Conservation (phyloP, 2,113 vertebrate genomes). For the Otolemur garnettii region DNA sequence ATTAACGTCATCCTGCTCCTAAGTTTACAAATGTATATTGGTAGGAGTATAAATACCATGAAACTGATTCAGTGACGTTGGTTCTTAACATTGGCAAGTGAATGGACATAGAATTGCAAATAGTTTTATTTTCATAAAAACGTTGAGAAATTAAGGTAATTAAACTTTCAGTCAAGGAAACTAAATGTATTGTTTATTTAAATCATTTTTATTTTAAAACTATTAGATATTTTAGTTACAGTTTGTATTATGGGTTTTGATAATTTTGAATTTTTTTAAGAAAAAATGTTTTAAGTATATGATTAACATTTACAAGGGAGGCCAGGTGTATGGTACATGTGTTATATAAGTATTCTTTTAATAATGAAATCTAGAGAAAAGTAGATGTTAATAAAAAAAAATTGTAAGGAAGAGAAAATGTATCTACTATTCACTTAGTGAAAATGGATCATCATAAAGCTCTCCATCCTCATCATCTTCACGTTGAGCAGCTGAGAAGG, state of each 20-base stretch:
- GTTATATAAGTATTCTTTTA: not conserved
- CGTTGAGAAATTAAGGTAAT: not conserved
- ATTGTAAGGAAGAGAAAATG: not conserved
- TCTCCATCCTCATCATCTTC: not conserved
- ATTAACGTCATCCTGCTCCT: not conserved
- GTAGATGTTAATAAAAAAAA: not conserved
- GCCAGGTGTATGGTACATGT: not conserved
- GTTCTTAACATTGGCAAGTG: not conserved
- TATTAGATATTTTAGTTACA: not conserved
- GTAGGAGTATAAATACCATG: not conserved
- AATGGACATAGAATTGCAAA: not conserved
- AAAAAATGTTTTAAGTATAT: not conserved
- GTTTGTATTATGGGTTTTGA: not conserved
- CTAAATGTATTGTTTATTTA: not conserved
- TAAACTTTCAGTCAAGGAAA: not conserved
- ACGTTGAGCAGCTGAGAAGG: not conserved
- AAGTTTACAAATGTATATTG: not conserved
- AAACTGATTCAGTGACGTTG: not conserved
- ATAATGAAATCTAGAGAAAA: not conserved
- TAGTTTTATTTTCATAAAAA: not conserved
- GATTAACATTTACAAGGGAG: no score
- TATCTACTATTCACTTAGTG: not conserved
- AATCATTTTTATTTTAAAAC: not conserved
- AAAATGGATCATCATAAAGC: not conserved
- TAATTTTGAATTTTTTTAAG: not conserved